These are phyloP conservation scores for Sesia bembeciformis DNA, from an alignment of 2,888 invertebrate species.

Conservation along the genomic window DNA sequence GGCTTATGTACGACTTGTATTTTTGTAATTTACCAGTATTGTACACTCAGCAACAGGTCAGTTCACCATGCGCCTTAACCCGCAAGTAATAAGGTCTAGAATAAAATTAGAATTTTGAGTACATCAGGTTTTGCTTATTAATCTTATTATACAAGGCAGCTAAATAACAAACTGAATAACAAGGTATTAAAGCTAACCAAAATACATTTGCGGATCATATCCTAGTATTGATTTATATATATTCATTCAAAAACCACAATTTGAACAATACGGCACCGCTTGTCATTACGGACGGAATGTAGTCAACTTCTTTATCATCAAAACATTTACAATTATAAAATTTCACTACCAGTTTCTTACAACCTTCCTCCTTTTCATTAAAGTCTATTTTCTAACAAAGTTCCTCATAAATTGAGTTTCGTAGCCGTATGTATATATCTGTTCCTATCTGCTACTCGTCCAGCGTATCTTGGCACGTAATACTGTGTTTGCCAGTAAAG, in stretches of 20 bases:
- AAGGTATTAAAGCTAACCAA: too few relatives aligned
- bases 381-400: neutral
- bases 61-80: too few relatives aligned
- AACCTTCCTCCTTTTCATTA: neutral
- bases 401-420: neutral
- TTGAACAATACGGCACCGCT: constrained; percentile 39
- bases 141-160: too few relatives aligned
- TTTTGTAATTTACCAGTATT: too few relatives aligned
- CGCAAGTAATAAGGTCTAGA: too few relatives aligned
- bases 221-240: too few relatives aligned
- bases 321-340: neutral
- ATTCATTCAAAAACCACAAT: constrained; percentile 21
- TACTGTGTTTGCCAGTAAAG: neutral
- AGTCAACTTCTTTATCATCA: constrained; percentile 38
- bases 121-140: too few relatives aligned
- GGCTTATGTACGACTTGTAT: too few relatives aligned
- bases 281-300: constrained; percentile 46
- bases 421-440: neutral
- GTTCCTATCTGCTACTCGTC: neutral
- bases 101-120: too few relatives aligned
- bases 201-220: too few relatives aligned
- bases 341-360: neutral
- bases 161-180: too few relatives aligned
- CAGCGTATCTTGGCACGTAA: neutral
- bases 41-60: too few relatives aligned